Percentiles rank a stretch among this genome's conserved stretches.
Conservation (phyloP, 2,797 vertebrate genomes). For the Pristis pectinata region DNA sequence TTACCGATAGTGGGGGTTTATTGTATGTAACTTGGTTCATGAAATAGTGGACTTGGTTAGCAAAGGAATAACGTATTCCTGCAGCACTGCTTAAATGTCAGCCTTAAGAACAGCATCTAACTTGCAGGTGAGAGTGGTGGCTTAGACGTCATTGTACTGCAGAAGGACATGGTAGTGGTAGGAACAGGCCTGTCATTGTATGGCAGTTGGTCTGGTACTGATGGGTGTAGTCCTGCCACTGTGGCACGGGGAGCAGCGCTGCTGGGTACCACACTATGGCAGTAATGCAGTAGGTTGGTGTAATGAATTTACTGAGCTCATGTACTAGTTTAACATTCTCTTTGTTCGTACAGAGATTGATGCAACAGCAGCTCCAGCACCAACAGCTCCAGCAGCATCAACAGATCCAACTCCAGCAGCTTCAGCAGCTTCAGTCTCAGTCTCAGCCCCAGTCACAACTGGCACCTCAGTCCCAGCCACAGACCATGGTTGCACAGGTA, state of each 20-base stretch:
- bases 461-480: slow-evolving; percentile 37
- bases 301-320: not conserved
- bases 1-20: not conserved
- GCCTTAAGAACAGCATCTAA: too few species aligned
- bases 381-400: slow-evolving; percentile 50
- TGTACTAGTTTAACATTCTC: not conserved
- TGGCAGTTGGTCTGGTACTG: not conserved
- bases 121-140: too few species aligned
- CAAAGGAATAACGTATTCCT: too few species aligned
- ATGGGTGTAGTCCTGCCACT: not conserved
- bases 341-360: slow-evolving; percentile 39
- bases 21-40: too few species aligned
- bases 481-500: slow-evolving; percentile 66
- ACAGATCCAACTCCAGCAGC: slow-evolving; percentile 57
- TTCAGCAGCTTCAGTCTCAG: slow-evolving; percentile 54
- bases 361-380: slow-evolving; percentile 45
- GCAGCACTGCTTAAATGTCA: too few species aligned
- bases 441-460: slow-evolving; percentile 41
- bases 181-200: not conserved
- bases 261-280: not conserved
- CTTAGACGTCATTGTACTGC: too few species aligned
- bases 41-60: too few species aligned
- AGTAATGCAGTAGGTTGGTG: not conserved
- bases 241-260: not conserved
- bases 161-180: too few species aligned